Percentiles rank a stretch among this genome's conserved stretches.
These are phyloP conservation scores for Sus cebifrons DNA, from an alignment of 2,797 vertebrate genomes.

Conservation along the genomic window DNA sequence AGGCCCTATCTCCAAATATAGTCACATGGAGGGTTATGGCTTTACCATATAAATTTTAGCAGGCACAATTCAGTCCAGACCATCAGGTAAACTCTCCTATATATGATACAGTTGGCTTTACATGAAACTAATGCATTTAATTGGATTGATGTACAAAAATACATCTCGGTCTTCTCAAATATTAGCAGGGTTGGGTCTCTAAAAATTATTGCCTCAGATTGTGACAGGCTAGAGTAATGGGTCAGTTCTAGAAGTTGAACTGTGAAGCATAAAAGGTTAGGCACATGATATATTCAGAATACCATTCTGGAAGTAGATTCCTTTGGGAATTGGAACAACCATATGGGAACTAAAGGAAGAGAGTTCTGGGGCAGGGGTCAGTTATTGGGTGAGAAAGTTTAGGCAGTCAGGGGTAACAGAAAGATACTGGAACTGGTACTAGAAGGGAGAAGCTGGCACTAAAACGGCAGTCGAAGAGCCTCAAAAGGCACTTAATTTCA, in stretches of 20 bases:
- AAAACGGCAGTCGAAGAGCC: neutral
- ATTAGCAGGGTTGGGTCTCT: neutral
- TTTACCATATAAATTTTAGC: neutral
- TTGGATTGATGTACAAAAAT: neutral
- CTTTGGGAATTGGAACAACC: neutral
- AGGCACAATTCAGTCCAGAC: neutral
- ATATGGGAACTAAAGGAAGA: neutral
- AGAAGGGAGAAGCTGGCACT: neutral
- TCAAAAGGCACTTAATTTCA: slow-evolving; percentile 45
- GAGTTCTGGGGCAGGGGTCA: neutral
- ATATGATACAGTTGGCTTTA: neutral
- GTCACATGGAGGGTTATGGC: neutral
- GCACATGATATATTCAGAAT: neutral
- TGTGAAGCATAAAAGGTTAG: slow-evolving; percentile 15
- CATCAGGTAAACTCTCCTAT: neutral
- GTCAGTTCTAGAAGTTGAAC: neutral
- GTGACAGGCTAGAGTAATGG: neutral
- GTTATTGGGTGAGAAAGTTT: slow-evolving; percentile 1
- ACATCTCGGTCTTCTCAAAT: slow-evolving; percentile 6
- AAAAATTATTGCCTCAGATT: slow-evolving; percentile 55
- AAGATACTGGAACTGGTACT: neutral
- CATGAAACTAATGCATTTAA: neutral
- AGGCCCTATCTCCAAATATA: neutral
- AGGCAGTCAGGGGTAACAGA: neutral
- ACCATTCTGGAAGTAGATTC: slow-evolving; percentile 12